Evolutionary conservation across 1,140 invertebrate species (phyloP), one percentile per base, ranked within the genome.

Genomic region (Magallana ariakensis): DNA sequence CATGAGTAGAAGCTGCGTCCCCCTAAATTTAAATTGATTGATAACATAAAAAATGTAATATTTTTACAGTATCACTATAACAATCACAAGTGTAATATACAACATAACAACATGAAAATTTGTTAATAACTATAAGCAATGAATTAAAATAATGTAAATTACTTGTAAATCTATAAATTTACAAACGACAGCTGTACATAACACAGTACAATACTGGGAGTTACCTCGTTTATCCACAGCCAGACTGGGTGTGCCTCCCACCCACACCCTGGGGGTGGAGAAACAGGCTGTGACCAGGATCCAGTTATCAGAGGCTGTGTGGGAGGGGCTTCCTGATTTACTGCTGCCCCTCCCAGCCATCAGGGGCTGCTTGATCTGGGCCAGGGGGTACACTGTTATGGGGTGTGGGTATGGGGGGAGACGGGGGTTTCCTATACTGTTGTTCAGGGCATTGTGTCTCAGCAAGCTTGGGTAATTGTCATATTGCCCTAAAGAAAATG

Each of bases 351-450:
- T 89, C 15, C 90, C 93, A 53, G 93, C 90, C 85, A 93, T 93
- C 3, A 94, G 88, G 15, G 97, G 96, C 89, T 98, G 97, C 58
- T 98, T 96, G 87, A 99, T 95, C 94, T 99, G 98, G 26, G 97
- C 97, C 66, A 99, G 93, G 11, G 98, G 97, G 89, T 96, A 95
- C 0, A 97, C 93, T 19, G 97, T 96, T 16, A 96, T 96, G 22
- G 98, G 97, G 93, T 97, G 96, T 26, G 98, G 97, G 95, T 97
- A 98, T 0, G 98, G 97, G 57, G 98, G 97, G 91, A 98, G 95
- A 80, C 98, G 96, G 16, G 97, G 97, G 95, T 98, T 95, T 3
- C 94, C 94, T 88, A 94, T 94, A 88, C 93, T 94, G 89, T 94
- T 94, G 80, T 93, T 92, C 22, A 94, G 83, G 10, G 94, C 92